Evolutionary conservation across 1,140 invertebrate genomes (phyloP), one percentile per base, ranked within the genome.

Genomic region (Nebria ingens): DNA sequence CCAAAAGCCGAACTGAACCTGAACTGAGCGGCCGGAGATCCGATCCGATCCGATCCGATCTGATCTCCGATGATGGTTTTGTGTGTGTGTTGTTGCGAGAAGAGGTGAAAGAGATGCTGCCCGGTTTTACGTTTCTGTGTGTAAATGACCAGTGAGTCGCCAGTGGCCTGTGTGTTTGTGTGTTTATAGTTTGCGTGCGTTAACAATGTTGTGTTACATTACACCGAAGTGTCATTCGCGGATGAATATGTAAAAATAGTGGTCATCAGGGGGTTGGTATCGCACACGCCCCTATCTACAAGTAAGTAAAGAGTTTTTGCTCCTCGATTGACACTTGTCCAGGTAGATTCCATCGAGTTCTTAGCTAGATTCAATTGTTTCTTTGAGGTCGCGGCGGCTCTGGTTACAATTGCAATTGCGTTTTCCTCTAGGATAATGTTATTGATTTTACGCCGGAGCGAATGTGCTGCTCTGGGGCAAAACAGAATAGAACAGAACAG

Each of bases 391-490:
- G n/a, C n/a, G n/a, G 40, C 17, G 40, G 40, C 40, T 45, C 9
- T 17, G 9, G 9, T 9, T 17, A 45, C 15, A 9, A 17, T 17
- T 45, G 17, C 40, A 12, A 45, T 45, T 17, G 40, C 40, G 40
- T 45, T 49, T 23, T 52, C n/a, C 38, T 3, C 56, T 53, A 53
- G 56, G 56, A 54, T 50, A 57, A 54, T 54, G 52, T 57, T 57
- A 57, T 57, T 57, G 56, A 57, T 57, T 57, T 57, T 57, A 57
- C 56, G 52, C 52, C 22, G 40, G 29, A 21, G 56, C 52, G 19
- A 21, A 51, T 40, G 56, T 51, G 45, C n/a, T 51, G 54, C 42
- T 22, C n/a, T n/a, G 45, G 20, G 54, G 25, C 54, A 12, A 17
- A n/a, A n/a, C n/a, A n/a, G n/a, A n/a, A n/a, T n/a, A n/a, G n/a